Evolutionary conservation across 2,888 invertebrate genomes (phyloP).

Genomic region (Sympetrum striolatum): DNA sequence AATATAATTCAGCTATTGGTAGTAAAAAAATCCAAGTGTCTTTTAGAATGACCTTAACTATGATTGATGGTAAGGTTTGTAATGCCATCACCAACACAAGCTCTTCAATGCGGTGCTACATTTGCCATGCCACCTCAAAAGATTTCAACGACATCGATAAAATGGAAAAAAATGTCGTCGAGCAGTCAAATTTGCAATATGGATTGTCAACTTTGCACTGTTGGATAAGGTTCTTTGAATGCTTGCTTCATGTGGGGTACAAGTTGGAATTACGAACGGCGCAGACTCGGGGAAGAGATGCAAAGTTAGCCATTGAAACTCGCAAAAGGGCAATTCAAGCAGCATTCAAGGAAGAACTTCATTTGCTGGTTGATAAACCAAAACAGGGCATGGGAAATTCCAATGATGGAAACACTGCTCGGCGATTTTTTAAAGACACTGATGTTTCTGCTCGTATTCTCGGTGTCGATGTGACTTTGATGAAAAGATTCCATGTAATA

Average conservation of each 20-base stretch:
- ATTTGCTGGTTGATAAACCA: constrained; percentile 11
- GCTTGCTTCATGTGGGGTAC: not conserved
- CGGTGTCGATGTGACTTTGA: not conserved
- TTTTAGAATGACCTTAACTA: no score
- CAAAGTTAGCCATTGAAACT: not conserved
- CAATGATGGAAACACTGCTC: constrained; percentile 46
- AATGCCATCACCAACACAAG: not conserved
- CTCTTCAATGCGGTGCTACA: not conserved
- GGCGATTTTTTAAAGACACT: constrained; percentile 40
- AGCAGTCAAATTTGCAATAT: not conserved
- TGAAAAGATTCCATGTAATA: not conserved
- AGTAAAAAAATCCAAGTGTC: no score
- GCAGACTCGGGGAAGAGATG: not conserved
- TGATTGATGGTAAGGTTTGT: no score
- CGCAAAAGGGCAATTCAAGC: not conserved
- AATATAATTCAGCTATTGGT: not conserved
- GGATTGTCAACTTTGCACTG: constrained; percentile 28
- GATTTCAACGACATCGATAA: not conserved
- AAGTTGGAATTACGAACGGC: not conserved
- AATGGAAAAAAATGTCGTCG: not conserved
- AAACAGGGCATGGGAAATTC: constrained; percentile 42
- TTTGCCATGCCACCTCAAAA: not conserved
- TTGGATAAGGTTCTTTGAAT: not conserved
- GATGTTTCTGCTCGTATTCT: not conserved
- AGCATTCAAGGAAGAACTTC: constrained; percentile 24